Evolutionary conservation across 2,888 invertebrate species (phyloP), one percentile per base, ranked within the genome.

Genomic region (Dasypogon diadema): DNA sequence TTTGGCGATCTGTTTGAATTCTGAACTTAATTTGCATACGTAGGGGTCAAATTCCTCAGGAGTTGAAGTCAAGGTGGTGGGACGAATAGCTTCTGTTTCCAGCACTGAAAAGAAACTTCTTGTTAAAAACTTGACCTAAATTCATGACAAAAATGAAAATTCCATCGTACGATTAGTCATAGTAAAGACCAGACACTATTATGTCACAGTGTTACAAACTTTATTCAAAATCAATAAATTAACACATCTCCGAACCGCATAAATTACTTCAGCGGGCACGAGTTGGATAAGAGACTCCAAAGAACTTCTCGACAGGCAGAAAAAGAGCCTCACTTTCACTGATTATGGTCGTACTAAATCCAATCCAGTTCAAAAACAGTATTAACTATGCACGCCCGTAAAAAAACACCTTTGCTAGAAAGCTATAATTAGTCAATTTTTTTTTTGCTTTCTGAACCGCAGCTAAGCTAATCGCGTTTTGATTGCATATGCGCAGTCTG

Each of bases 1-100:
- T 79, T 91, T 87, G 48, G 94, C 94, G 51, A 89, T 84, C 79
- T 89, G 89, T 78, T 89, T 87, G 76, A 91, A 86, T 6, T 87
- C 86, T 2, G 83, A 16, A 46, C 81, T 82, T 18, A 86, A 77
- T 2, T 81, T 78, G 78, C 86, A 87, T 1, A 82, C 81, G 63
- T 86, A 86, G 0, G 84, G 83, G 78, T 86, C 87, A 76, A 82
- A 86, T 37, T 85, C 83, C 22, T 82, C 81, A n/a, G 79, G 81
- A 3, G 80, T 79, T 60, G 82, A 81, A n/a, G 83, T 82, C 55
- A 84, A 79, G 51, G 72, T 75, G 68, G 81, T 81, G 78, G 83
- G 83, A 78, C 83, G 81, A 63, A 84, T 80, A 42, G 77, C 63
- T 82, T 85, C 83, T 18, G 87, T 85, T 82, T 86, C 84, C 80